Base-by-base conservation (phyloP, 2,797 vertebrate species). In the Hoplostethus mediterraneus region DNA sequence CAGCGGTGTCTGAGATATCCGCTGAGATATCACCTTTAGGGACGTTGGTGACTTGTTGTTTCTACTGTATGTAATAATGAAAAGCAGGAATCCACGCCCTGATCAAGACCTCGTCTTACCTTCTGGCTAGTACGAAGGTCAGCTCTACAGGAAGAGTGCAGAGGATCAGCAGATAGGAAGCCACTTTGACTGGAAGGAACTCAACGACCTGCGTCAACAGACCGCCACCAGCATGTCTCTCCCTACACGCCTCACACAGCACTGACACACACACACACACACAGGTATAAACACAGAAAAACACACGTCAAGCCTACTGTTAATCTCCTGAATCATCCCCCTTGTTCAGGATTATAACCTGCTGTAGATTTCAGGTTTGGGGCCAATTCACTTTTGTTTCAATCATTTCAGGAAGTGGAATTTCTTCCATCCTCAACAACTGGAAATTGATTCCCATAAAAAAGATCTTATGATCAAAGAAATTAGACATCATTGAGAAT, bases 251-350 rank as follows among this genome's bases (percentile, higher is more conserved):
- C 40, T 84, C 69, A 80, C 63, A 85, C 66, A 94, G 75, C 42
- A 92, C 94, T 94, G n/a, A 71, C 30, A 58, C 64, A 81, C 49
- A 83, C 54, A 79, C 63, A 78, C 48, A 79, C 48, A 63, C 48
- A 47, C 11, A 28, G 30, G 16, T 13, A 30, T 11, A 33, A 10
- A 55, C 30, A 55, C 30, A 53, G 21, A 60, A 17, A 77, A 45
- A 79, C 48, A 63, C 47, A 47, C 11, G 11, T 33, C 30, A 13
- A 44, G 2, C 0, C 40, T 13, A 12, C 40, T 44, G 40, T 44
- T 40, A 25, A 21, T 30, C 6, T 12, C 44, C 6, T 33, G 33
- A 33, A 4, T 33, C 33, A 33, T 33, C 0, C 4, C 33, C 33
- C 40, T 44, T 44, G 10, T 42, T 12, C 10, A 42, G 0, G 12